Conservation (phyloP, 1,140 invertebrate species). For the Cardiocondyla obscurior region DNA sequence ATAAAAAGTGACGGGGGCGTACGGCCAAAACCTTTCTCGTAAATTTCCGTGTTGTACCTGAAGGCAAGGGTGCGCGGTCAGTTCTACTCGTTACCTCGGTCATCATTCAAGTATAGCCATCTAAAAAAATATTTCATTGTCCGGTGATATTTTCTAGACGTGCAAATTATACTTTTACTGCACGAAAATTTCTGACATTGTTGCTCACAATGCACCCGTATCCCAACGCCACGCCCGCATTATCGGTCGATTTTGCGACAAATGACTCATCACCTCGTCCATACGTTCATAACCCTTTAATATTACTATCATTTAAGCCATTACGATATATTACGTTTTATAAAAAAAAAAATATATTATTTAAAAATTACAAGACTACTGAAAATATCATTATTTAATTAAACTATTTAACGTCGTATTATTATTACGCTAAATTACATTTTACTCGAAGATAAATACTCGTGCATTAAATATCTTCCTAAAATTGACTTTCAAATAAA, state of each 20-base stretch:
- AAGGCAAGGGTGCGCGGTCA: not conserved
- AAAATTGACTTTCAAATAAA: not conserved
- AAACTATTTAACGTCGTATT: not conserved
- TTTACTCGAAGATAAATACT: not conserved
- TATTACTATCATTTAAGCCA: not conserved
- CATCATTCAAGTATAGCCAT: not conserved
- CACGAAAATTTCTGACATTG: not conserved
- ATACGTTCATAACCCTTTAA: not conserved
- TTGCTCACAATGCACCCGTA: not conserved
- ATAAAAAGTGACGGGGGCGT: not conserved
- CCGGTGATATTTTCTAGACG: not conserved
- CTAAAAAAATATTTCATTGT: not conserved
- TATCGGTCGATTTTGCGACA: not conserved
- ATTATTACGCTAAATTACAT: not conserved
- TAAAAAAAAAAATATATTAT: no score
- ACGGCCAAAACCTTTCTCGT: not conserved
- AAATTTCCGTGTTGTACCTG: not conserved
- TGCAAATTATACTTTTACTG: not conserved
- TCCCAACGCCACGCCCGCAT: not conserved
- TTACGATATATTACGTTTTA: not conserved
- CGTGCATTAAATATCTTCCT: not conserved
- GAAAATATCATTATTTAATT: not conserved
- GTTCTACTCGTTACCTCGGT: not conserved
- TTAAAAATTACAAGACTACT: no score
- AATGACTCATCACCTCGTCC: not conserved